phyloP scores from a whole-genome alignment of 2,888 invertebrate genomes.

The Sminthurinus aureus region DNA sequence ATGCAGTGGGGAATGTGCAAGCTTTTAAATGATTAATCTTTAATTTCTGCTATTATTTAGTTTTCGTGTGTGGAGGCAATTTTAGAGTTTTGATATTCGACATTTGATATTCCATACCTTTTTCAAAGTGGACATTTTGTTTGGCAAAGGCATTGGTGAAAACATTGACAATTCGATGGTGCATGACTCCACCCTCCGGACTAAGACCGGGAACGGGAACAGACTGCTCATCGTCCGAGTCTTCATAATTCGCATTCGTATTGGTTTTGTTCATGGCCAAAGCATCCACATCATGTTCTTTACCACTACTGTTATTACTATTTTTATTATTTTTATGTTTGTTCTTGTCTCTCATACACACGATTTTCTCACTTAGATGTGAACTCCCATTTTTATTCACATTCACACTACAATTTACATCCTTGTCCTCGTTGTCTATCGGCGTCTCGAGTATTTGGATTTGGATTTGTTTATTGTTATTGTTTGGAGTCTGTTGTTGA shows the following conservation, averaged over 20 bases:
- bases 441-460: too few relatives aligned
- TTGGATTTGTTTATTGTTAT: too few relatives aligned
- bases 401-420: too few relatives aligned
- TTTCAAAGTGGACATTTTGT: slow-evolving; percentile 60
- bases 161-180: slow-evolving; percentile 53
- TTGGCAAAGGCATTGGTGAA: slow-evolving; percentile 58
- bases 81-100: not conserved
- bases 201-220: slow-evolving; percentile 32
- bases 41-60: too few relatives aligned
- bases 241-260: slow-evolving; percentile 3
- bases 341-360: too few relatives aligned
- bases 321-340: not conserved
- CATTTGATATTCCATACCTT: slow-evolving; percentile 50
- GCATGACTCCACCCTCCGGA: slow-evolving; percentile 48
- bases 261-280: too few relatives aligned
- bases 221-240: slow-evolving; percentile 32
- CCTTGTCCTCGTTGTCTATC: too few relatives aligned
- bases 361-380: too few relatives aligned
- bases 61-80: not conserved
- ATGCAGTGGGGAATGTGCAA: too few relatives aligned
- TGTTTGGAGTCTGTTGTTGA: too few relatives aligned
- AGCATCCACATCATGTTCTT: not conserved
- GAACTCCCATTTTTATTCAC: too few relatives aligned
- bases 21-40: too few relatives aligned
- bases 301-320: not conserved